Evolutionary conservation across 2,113 vertebrate species (phyloP).

Genomic region (Raphicerus campestris): DNA sequence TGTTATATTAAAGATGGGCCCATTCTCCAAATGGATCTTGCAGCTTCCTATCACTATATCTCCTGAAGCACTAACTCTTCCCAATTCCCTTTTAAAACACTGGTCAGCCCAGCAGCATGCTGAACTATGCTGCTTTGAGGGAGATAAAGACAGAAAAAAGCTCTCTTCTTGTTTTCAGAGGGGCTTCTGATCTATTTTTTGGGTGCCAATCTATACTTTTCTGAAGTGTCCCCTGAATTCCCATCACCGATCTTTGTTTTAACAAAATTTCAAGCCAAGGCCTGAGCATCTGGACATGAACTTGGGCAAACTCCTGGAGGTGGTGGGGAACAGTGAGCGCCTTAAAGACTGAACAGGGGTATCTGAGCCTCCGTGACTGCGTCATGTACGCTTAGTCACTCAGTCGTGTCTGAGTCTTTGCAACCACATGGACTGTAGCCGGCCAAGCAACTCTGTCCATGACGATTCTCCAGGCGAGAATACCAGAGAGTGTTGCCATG

Average conservation of each 20-base stretch:
- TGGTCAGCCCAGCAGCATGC: background rate
- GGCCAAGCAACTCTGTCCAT: background rate
- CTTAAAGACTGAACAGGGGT: background rate
- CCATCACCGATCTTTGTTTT: background rate
- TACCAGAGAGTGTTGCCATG: background rate
- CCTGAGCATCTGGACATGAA: background rate
- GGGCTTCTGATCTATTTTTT: background rate
- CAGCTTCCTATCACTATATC: background rate
- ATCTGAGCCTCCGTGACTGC: background rate
- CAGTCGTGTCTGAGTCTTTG: background rate
- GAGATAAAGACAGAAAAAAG: background rate
- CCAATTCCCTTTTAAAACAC: background rate
- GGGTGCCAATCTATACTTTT: background rate
- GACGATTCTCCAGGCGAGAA: background rate
- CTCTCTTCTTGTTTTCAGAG: background rate
- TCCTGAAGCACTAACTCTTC: background rate
- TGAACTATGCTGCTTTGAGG: background rate
- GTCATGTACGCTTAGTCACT: background rate
- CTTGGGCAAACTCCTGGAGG: background rate
- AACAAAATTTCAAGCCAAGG: background rate
- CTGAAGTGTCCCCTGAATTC: background rate
- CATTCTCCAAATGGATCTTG: background rate
- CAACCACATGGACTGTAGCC: background rate
- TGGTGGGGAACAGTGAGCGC: background rate
- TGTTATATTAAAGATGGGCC: background rate